Conservation (phyloP, 2,888 invertebrate genomes). For the Piscicola geometra region DNA sequence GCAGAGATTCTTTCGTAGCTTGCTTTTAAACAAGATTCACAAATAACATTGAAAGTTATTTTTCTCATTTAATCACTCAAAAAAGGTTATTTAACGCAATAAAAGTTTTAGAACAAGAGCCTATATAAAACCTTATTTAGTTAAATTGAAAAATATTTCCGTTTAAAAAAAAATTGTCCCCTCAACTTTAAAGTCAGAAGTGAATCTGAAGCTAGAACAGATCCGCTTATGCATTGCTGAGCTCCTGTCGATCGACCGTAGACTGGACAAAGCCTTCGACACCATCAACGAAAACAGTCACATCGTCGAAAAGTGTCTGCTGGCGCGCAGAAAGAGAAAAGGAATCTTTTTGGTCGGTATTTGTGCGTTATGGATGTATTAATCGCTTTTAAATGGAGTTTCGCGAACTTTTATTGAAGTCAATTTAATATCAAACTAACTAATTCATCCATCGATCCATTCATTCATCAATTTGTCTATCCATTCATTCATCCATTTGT, state of each 20-base stretch:
- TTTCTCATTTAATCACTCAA: background rate
- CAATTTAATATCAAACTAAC: background rate
- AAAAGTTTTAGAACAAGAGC: too few relatives aligned
- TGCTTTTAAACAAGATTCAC: too few relatives aligned
- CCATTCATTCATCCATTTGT: background rate
- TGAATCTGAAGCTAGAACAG: conserved; percentile 28
- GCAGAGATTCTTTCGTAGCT: too few relatives aligned
- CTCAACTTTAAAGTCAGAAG: conserved; percentile 1
- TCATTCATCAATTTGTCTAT: background rate
- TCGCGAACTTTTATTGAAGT: background rate
- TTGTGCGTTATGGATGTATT: background rate
- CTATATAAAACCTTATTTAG: too few relatives aligned
- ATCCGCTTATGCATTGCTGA: conserved; percentile 19
- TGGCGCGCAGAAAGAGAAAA: conserved; percentile 7
- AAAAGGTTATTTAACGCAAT: background rate
- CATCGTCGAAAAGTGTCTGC: conserved; percentile 29
- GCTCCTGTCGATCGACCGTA: conserved; percentile 27
- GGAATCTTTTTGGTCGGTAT: conserved; percentile 22
- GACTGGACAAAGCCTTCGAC: conserved; percentile 33
- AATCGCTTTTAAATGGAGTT: background rate
- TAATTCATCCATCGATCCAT: too few relatives aligned
- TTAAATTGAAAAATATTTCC: too few relatives aligned
- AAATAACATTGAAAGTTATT: too few relatives aligned
- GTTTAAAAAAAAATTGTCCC: too few relatives aligned
- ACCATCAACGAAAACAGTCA: conserved; percentile 30